Percentiles rank a stretch among this genome's conserved stretches.
phyloP scores from a whole-genome alignment of 2,113 vertebrate genomes.

The Tauraco erythrolophus region DNA sequence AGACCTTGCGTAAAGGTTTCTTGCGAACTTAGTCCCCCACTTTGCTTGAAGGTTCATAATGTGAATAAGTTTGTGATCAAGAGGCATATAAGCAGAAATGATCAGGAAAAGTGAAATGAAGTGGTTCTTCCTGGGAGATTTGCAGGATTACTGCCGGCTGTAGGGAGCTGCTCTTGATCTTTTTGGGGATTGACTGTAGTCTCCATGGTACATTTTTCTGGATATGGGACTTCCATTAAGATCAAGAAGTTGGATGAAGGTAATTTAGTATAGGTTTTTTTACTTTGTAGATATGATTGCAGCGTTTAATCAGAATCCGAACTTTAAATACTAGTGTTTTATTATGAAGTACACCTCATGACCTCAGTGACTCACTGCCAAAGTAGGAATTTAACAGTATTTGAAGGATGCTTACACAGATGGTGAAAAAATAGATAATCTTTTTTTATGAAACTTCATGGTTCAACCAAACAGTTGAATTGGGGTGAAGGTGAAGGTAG shows the following conservation, averaged over 20 bases:
- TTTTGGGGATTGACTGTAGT: background rate
- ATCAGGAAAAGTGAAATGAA: background rate
- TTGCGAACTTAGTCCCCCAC: background rate
- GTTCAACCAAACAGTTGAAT: background rate
- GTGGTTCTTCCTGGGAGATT: background rate
- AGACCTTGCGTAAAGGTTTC: background rate
- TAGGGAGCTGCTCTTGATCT: background rate
- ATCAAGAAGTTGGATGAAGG: background rate
- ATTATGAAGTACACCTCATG: background rate
- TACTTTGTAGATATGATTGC: background rate
- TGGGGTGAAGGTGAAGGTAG: background rate
- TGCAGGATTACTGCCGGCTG: background rate
- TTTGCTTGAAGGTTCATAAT: background rate
- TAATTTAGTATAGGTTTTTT: background rate
- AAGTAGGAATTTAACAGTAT: background rate
- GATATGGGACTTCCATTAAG: background rate
- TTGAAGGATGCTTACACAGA: background rate
- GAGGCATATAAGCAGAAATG: background rate
- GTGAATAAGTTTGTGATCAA: background rate
- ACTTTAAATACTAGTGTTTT: background rate
- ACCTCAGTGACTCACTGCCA: background rate
- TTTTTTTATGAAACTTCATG: background rate
- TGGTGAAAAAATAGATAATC: background rate
- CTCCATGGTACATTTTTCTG: background rate
- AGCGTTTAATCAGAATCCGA: background rate